Base-by-base conservation (phyloP, 1,140 invertebrate species). In the Bombus pascuorum region DNA sequence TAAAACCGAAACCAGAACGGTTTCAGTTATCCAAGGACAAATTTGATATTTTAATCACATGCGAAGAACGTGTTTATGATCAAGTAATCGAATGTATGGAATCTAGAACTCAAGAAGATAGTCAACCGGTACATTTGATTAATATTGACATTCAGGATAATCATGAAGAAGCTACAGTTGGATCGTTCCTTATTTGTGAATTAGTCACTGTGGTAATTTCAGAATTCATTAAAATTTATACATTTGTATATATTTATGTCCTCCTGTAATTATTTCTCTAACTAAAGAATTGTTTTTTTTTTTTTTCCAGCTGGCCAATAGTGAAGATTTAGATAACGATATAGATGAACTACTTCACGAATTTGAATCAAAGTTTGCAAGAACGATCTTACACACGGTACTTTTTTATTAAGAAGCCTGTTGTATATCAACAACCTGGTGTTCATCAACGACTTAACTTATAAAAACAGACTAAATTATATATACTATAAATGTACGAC, bases 111-210 rank as follows among this genome's bases (percentile, higher is more conserved):
- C 97, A 97, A 3, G 96, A 96, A 79, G 96, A 97, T 84, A 98
- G 98, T 95, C 97, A 97, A 79, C 97, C 98, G 15, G 98, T 98
- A 3, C 99, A 99, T 96, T 97, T 99, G 25, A 98, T 99, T 44
- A 99, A 99, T 95, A 98, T 99, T 90, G 99, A 99, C 93, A 99
- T 99, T 93, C 98, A 99, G 95, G 99, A 99, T 96, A 99, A 99
- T 95, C 99, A 99, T 86, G 99, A 99, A 96, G 99, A 99, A 94
- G 99, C 99, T 0, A 99, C 99, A n/a, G 97, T 99, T 92, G 99
- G 99, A 86, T 99, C 99, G n/a, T 99, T 99, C 95, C 96, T 99
- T 85, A 99, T 99, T 86, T 98, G 98, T 94, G 98, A 99, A 95
- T 96, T 99, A 94, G 98, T 99, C 74, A 97, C 97, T 74, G 97